Conservation (phyloP, 2,113 vertebrate species). For the Amblyopsis rosae region DNA sequence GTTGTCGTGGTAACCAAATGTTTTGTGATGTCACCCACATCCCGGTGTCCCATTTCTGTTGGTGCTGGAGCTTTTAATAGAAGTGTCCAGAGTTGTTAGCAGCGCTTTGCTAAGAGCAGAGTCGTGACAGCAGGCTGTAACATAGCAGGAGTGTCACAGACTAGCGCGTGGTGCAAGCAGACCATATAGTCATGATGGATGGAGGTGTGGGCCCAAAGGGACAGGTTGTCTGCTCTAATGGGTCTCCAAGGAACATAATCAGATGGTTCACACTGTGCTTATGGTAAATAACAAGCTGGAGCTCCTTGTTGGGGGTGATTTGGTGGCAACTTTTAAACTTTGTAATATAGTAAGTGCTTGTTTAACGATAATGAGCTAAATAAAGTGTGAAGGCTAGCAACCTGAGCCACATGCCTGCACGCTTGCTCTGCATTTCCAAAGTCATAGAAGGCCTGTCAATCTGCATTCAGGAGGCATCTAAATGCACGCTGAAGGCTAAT, state of each 20-base stretch:
- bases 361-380: conserved; percentile 49
- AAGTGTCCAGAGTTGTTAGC: conserved; percentile 71
- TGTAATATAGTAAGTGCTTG: conserved; percentile 21
- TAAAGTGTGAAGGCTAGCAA: conserved; percentile 26
- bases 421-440: conserved; percentile 25
- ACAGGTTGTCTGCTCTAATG: conserved; percentile 72
- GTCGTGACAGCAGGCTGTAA: conserved; percentile 60
- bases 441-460: conserved; percentile 21
- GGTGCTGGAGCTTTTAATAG: conserved; percentile 49
- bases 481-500: conserved; percentile 21
- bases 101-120: conserved; percentile 44
- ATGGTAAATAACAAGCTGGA: conserved; percentile 67
- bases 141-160: conserved; percentile 49
- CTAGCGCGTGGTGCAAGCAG: conserved; percentile 46
- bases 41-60: conserved; percentile 64
- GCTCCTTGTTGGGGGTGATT: conserved; percentile 24
- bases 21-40: conserved; percentile 33
- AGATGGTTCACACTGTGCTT: conserved; percentile 53
- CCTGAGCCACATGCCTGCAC: conserved; percentile 14
- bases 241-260: conserved; percentile 74
- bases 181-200: conserved; percentile 78
- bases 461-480: conserved; percentile 10
- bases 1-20: conserved; percentile 57
- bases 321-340: conserved; percentile 25
- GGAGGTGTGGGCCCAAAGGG: conserved; percentile 55